Conservation (phyloP, 1,140 invertebrate species). For the Melanaphis sacchari region DNA sequence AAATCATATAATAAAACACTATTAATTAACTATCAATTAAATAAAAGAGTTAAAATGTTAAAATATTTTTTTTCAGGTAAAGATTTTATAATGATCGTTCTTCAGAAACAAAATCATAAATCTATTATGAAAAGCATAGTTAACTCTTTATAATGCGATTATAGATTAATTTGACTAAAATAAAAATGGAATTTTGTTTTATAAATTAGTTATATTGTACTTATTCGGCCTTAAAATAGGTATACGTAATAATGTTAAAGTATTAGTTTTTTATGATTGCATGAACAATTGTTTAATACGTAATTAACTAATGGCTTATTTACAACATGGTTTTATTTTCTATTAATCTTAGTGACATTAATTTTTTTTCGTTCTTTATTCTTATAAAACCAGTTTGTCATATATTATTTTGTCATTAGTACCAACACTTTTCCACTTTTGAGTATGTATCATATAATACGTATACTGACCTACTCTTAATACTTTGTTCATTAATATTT, state of each 20-base stretch:
- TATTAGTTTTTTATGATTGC: background rate
- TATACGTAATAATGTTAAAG: background rate
- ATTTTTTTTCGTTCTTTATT: background rate
- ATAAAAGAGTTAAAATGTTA: background rate
- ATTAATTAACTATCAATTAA: background rate
- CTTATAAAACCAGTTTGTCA: background rate
- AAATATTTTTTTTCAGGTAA: conserved; percentile 67
- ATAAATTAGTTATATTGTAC: background rate
- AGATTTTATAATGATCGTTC: conserved; percentile 83
- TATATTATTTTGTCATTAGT: background rate
- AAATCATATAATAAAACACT: background rate
- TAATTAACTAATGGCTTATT: background rate
- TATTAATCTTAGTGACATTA: background rate
- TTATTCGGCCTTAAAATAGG: background rate
- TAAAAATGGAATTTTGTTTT: background rate
- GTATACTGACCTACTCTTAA: background rate
- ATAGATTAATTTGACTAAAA: background rate
- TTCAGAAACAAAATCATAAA: conserved; percentile 73
- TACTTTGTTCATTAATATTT: conserved; percentile 3
- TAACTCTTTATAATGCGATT: background rate
- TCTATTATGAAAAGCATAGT: background rate
- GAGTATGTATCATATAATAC: background rate
- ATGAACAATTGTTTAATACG: background rate
- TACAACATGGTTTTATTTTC: background rate
- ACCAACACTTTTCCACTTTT: background rate